Evolutionary conservation across 1,140 invertebrate species (phyloP).

Genomic region (Aethina tumida): DNA sequence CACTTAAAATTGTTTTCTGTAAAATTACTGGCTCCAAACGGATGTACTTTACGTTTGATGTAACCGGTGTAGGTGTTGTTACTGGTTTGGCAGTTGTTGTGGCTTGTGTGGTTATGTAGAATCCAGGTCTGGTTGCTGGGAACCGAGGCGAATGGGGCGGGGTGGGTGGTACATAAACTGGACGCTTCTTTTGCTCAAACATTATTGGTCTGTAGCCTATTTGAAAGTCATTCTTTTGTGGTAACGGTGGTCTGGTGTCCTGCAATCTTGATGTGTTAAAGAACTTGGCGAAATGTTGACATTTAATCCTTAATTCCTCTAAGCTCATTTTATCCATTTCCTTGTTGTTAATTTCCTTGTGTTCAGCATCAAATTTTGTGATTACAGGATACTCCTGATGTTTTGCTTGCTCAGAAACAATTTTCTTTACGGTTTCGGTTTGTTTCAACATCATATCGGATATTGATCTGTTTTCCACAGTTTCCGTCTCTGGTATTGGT

Average conservation of each 20-base stretch:
- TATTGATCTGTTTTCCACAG: constrained; percentile 13
- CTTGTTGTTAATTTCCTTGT: constrained; percentile 11
- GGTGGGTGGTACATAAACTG: constrained; percentile 8
- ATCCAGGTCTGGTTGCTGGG: constrained; percentile 10
- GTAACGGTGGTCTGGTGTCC: background rate
- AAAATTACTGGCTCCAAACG: constrained; percentile 27
- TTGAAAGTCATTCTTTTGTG: constrained; percentile 1
- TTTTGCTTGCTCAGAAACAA: constrained; percentile 16
- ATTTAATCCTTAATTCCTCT: constrained; percentile 24
- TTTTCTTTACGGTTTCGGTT: constrained; percentile 28
- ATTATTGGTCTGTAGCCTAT: background rate
- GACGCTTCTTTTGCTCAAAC: too few species aligned
- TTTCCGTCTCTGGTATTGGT: background rate
- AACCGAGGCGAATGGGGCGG: constrained; percentile 2
- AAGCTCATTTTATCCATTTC: constrained; percentile 11
- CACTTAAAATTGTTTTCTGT: constrained; percentile 27
- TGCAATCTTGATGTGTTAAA: constrained; percentile 7
- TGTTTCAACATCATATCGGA: constrained; percentile 22
- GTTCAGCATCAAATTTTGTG: constrained; percentile 7
- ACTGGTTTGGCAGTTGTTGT: background rate
- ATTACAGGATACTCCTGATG: constrained; percentile 10
- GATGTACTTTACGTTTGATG: too few species aligned
- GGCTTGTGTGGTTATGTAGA: constrained; percentile 9
- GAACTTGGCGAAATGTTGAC: constrained; percentile 16
- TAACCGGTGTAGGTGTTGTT: constrained; percentile 2